Evolutionary conservation across 2,888 invertebrate species (phyloP).

Genomic region (Microdon myrmicae): DNA sequence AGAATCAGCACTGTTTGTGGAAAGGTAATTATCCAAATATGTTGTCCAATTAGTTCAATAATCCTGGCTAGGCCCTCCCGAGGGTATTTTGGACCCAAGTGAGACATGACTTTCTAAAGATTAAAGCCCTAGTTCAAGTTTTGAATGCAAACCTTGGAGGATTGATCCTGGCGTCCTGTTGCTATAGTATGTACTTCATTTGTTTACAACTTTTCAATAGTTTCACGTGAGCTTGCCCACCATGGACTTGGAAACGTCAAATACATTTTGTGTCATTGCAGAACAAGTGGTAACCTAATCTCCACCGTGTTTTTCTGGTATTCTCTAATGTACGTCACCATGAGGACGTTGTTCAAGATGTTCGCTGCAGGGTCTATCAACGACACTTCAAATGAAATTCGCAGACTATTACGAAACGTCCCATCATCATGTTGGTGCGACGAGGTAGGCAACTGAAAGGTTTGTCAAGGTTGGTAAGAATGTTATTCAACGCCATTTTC

Average conservation of each 20-base stretch:
- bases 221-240: slow-evolving; percentile 58
- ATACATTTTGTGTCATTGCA: slow-evolving; percentile 10
- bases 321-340: slow-evolving; percentile 69
- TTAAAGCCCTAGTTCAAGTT: slow-evolving; percentile 72
- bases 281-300: slow-evolving; percentile 61
- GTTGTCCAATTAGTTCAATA: neutral
- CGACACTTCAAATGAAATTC: slow-evolving; percentile 69
- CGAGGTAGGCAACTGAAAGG: slow-evolving; percentile 67
- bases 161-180: slow-evolving; percentile 74
- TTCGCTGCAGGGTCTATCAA: slow-evolving; percentile 69
- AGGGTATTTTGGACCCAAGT: slow-evolving; percentile 73
- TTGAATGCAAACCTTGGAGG: slow-evolving; percentile 73
- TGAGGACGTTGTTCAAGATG: slow-evolving; percentile 69
- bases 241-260: neutral
- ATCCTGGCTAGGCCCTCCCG: slow-evolving; percentile 56
- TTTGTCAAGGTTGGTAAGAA: too few relatives aligned
- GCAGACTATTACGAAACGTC: slow-evolving; percentile 66
- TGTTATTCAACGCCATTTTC: slow-evolving; percentile 29
- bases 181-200: slow-evolving; percentile 79
- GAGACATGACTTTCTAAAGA: slow-evolving; percentile 74
- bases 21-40: slow-evolving; percentile 61
- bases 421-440: slow-evolving; percentile 66
- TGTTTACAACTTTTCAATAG: slow-evolving; percentile 77
- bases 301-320: slow-evolving; percentile 69
- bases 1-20: slow-evolving; percentile 67